Base-by-base conservation (phyloP, 2,888 invertebrate genomes). In the Horisme vitalbata region DNA sequence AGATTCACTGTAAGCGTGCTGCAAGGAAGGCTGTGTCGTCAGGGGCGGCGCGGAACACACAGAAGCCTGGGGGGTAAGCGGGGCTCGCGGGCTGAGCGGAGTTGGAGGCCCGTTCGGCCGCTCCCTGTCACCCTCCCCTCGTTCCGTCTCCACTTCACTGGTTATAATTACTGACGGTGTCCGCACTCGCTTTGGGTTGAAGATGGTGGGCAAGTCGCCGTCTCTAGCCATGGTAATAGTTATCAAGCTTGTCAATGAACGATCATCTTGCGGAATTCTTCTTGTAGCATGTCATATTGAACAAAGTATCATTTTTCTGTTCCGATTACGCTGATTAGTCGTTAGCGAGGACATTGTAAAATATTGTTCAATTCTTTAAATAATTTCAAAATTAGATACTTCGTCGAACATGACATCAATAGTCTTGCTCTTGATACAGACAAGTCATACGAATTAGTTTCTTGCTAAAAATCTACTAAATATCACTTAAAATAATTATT, bases 181-280 rank as follows among this genome's bases (percentile, higher is more conserved):
- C 52, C 93, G 91, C 45, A 92, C 93, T 59, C 93, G 90, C 73
- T 93, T 93, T 30, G 95, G 95, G 83, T 95, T 95, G 83, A 95
- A 95, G 71, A 95, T 95, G 59, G 95, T 95, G 59, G 95, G 93
- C 83, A 95, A 92, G 79, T 95, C 95, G 65, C 93, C 93, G 91
- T 94, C 94, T 61, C 93, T 90, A 59, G 92, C 93, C 94, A 93
- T 93, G 45, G 65, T 75, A 45, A 46, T 33, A 39, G 50, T 34
- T 31, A 27, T 41, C 41, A 6, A 20, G 10, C 51, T 53, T 51
- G 23, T 12, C 27, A 5, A 27, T n/a, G 4, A 18, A 18, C 1
- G 18, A 1, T 18, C 18, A 18, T 5, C 6, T n/a, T n/a, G n/a
- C 18, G 2, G 18, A 5, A 1, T 18, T 18, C 2, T 18, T n/a